Percentiles rank a stretch among this genome's conserved stretches.
Conservation (phyloP, 2,113 vertebrate genomes). For the Pachypanchax playfairii region DNA sequence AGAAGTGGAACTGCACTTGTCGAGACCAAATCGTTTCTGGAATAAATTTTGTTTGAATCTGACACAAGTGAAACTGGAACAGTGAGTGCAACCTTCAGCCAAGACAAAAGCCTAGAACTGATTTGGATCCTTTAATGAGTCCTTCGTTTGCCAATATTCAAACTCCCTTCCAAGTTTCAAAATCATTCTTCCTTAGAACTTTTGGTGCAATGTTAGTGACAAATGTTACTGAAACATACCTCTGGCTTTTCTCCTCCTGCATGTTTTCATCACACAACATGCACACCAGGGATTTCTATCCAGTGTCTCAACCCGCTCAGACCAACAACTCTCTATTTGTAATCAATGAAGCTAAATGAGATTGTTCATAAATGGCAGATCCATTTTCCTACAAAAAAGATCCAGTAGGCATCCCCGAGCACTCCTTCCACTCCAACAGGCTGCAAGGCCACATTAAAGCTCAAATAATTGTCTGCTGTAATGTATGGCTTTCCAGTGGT, state of each 20-base stretch:
- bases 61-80: too few species aligned
- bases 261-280: neutral
- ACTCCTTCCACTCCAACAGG: conserved; percentile 17
- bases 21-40: too few species aligned
- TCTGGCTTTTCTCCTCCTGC: neutral
- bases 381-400: conserved; percentile 22
- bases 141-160: neutral
- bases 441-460: conserved; percentile 34
- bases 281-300: conserved; percentile 10
- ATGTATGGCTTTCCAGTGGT: conserved; percentile 51
- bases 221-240: neutral
- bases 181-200: neutral
- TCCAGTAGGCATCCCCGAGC: neutral
- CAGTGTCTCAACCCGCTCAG: neutral
- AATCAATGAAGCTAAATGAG: conserved; percentile 40
- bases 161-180: neutral
- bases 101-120: too few species aligned
- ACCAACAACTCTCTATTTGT: conserved; percentile 3
- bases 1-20: too few species aligned
- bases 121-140: too few species aligned
- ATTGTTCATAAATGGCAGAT: conserved; percentile 11
- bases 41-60: too few species aligned
- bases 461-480: conserved; percentile 52
- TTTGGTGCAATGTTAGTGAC: neutral
- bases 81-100: too few species aligned